Base-by-base conservation (phyloP, 2,113 vertebrate species). In the Misgurnus anguillicaudatus region DNA sequence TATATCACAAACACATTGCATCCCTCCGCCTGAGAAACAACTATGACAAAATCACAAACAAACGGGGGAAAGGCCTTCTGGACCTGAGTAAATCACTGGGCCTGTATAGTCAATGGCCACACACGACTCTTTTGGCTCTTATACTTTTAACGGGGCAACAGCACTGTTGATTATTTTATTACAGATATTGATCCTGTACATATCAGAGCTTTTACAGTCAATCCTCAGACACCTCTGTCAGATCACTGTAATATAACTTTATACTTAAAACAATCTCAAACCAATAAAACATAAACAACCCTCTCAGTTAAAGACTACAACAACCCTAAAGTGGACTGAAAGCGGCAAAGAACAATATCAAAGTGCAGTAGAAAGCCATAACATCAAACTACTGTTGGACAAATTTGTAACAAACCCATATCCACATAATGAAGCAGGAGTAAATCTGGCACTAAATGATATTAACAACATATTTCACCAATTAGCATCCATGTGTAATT, bases 181-280 rank as follows among this genome's bases (percentile, higher is more conserved):
- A 39, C 61, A 63, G 61, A 63, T 36, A 39, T 63, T 39, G 61
- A 63, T 39, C 61, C 13, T 38, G 61, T 63, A 8, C 61, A 63
- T 64, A 6, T 64, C 62, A n/a, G 36, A n/a, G 36, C 62, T 16
- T 64, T 39, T 13, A 64, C 14, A 64, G 36, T n/a, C 14, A 39
- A 14, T 64, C 62, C 62, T 41, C 62, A 64, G 41, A 64, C 36
- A 64, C 62, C 36, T 14, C 24, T 17, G 7, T 64, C 38, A 39
- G 38, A 64, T 4, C 62, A 64, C 36, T 64, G 36, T 64, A 39
- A 39, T 9, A 38, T 39, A 9, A 63, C 36, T 16, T 3, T 38
- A 13, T 61, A 45, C 42, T 10, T 38, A 38, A 38, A 63, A 16
- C 24, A 1, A 38, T 16, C 31, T 16, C 5, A 38, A 36, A 63